phyloP scores from a whole-genome alignment of 2,113 vertebrate species.

The Isurus oxyrinchus region DNA sequence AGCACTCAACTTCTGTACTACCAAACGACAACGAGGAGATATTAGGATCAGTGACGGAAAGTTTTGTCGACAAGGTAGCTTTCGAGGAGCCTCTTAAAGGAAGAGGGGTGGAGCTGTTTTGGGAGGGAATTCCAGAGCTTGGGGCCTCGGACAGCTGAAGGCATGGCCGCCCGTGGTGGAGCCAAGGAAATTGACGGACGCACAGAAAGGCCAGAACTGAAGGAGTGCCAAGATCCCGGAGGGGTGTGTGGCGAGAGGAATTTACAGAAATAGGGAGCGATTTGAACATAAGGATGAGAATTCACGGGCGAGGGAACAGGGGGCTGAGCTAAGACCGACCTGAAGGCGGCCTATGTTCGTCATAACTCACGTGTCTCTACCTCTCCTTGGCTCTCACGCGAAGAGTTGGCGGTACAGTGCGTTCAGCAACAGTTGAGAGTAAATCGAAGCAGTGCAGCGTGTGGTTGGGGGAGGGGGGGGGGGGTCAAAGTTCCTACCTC shows the following conservation, averaged over 20 bases:
- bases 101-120: no score
- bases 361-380: neutral
- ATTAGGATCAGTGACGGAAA: neutral
- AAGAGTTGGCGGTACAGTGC: neutral
- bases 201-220: neutral
- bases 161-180: neutral
- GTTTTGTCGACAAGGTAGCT: neutral
- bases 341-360: neutral
- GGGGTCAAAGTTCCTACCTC: constrained; percentile 49
- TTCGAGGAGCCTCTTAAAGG: neutral
- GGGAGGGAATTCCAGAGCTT: neutral
- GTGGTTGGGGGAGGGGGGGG: neutral
- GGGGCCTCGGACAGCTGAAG: neutral
- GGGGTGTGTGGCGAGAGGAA: neutral
- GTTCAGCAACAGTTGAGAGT: neutral
- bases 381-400: neutral
- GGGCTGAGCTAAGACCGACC: neutral
- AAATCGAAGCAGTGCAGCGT: neutral
- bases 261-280: neutral
- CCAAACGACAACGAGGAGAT: neutral
- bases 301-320: no score
- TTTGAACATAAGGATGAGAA: neutral
- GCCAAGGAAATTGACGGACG: neutral
- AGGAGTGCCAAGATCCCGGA: neutral
- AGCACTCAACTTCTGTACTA: no score